These are phyloP conservation scores for Ganaspis brasiliensis DNA, from an alignment of 2,888 invertebrate genomes.

Conservation along the genomic window DNA sequence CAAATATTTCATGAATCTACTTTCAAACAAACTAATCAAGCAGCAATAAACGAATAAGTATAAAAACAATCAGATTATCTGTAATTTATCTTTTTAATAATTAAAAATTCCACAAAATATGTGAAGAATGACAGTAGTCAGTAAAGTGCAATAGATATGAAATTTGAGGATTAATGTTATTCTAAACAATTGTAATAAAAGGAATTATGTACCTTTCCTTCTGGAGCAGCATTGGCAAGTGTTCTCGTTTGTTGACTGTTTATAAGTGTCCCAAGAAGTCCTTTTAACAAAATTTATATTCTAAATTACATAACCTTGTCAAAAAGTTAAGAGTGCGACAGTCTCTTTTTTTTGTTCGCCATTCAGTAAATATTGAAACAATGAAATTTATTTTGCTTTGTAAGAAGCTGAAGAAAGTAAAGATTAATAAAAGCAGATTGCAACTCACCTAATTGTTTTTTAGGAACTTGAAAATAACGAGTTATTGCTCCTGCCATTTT, in stretches of 20 bases:
- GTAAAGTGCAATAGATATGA: too few relatives aligned
- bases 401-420: neutral
- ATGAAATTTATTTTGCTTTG: slow-evolving; percentile 1
- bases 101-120: neutral
- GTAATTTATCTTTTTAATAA: neutral
- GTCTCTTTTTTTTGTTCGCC: neutral
- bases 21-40: too few relatives aligned
- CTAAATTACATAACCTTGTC: slow-evolving; percentile 55
- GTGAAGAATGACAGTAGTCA: neutral
- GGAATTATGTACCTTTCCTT: slow-evolving; percentile 73
- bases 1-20: too few relatives aligned
- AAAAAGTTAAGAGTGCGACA: neutral
- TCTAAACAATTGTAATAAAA: slow-evolving; percentile 8
- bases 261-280: slow-evolving; percentile 73
- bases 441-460: slow-evolving; percentile 85
- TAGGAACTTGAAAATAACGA: slow-evolving; percentile 84
- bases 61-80: too few relatives aligned
- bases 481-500: slow-evolving; percentile 90
- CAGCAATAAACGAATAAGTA: too few relatives aligned
- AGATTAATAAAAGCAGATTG: slow-evolving; percentile 45
- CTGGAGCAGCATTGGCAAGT: slow-evolving; percentile 74
- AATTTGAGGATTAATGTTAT: neutral
- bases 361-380: neutral
- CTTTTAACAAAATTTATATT: slow-evolving; percentile 65
- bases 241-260: slow-evolving; percentile 72